Evolutionary conservation across 2,797 vertebrate genomes (phyloP).

Genomic region (Anomalospiza imberbis): DNA sequence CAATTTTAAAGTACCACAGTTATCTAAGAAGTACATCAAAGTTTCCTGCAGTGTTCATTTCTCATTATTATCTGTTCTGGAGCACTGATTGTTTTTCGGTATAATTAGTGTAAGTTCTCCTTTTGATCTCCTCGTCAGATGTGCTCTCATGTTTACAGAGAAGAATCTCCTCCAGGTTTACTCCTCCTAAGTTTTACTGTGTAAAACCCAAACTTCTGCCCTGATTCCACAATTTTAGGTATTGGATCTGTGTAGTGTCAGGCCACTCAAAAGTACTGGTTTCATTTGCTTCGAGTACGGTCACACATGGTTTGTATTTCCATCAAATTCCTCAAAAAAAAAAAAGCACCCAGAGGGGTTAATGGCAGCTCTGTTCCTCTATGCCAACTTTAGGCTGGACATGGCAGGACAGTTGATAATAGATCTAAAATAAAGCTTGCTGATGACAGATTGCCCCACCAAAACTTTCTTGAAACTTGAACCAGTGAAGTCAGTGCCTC

Average conservation of each 20-base stretch:
- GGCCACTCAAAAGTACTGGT: neutral
- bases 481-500: neutral
- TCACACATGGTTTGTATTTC: neutral
- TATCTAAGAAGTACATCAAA: slow-evolving; percentile 62
- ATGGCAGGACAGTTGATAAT: neutral
- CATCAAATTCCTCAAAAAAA: neutral
- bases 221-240: neutral
- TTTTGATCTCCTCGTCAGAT: slow-evolving; percentile 27
- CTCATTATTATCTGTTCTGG: slow-evolving; percentile 58
- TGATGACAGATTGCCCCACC: neutral
- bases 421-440: neutral
- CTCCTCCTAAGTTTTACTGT: neutral
- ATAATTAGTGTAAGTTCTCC: slow-evolving; percentile 23
- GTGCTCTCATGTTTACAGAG: neutral
- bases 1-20: slow-evolving; percentile 50
- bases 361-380: neutral
- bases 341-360: neutral
- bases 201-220: neutral
- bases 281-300: neutral
- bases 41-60: slow-evolving; percentile 47
- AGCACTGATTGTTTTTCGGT: slow-evolving; percentile 9
- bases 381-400: neutral
- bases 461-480: neutral
- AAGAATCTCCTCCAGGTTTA: neutral
- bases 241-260: neutral